Evolutionary conservation across 2,797 vertebrate genomes (phyloP), one percentile per base, ranked within the genome.

Genomic region (Enteromius viviparus): DNA sequence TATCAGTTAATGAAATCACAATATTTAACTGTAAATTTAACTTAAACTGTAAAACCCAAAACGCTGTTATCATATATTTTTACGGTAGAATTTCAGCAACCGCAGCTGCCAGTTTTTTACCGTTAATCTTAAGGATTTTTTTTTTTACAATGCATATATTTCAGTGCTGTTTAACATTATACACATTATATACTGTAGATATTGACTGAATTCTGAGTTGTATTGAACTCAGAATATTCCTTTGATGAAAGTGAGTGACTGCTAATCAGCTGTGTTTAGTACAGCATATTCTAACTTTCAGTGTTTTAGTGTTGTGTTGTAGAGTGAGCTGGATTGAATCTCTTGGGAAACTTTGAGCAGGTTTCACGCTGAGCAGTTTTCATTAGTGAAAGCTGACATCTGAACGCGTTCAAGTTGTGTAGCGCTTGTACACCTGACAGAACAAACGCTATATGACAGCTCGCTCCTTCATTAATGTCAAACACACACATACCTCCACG

Each of bases 371-470:
- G 72, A 68, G 79, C 19, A 64, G 78, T 70, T 76, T 81, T 81
- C 37, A 69, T 85, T 85, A 77, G 82, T 70, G 42, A 45, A 70
- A 78, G 66, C 53, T 83, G 82, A 83, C 75, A 78, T 77, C 74
- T 51, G 66, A 83, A 70, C 26, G 82, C 15, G 40, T n/a, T 49
- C 42, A 78, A 78, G 75, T 69, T 75, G 5, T 85, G 74, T 82
- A 49, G 80, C n/a, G 6, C 47, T 34, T 68, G 55, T 72, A 42
- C 47, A 66, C 68, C 75, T 85, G 80, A 75, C 75, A 72, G 55
- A 82, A 65, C 26, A 51, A 85, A 78, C 37, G 8, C 51, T 77
- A 66, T 65, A 72, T 32, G 40, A 66, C 75, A 85, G 58, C 68
- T 68, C 62, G 23, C 42, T 23, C 65, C 37, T 84, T 85, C 74